Evolutionary conservation across 2,797 vertebrate genomes (phyloP), one percentile per base, ranked within the genome.

Genomic region (Bradypus variegatus): DNA sequence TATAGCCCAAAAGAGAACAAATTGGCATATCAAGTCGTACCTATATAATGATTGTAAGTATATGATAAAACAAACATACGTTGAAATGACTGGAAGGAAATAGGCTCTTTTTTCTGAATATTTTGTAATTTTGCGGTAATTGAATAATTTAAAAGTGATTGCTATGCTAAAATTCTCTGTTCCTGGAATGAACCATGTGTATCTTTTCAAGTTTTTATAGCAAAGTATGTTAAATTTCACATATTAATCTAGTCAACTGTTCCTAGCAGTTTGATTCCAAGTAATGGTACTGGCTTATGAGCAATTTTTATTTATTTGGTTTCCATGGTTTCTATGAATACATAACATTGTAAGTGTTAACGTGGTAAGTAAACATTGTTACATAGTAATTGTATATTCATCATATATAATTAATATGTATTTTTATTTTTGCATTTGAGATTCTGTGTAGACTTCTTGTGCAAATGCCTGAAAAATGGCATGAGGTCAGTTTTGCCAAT

Each of bases 271-370:
- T 18, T 88, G 41, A 81, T 85, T 94, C n/a, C 25, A 86, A 76
- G 29, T 90, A 87, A 41, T 16, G 18, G 50, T 77, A 38, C 33
- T 85, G 48, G 27, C 0, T 73, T 85, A 70, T 21, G 90, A 38
- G 41, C 90, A 33, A 55, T 82, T 94, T 94, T 85, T 86, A 65
- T 53, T 58, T 18, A 50, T 62, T 77, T 29, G 75, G 2, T 55
- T 93, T 90, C 53, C 31, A 82, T 38, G 67, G 13, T 83, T 86
- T 88, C 29, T 88, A 9, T 83, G 60, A 82, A 73, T 93, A 79
- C 70, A 69, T 92, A 83, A 80, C 38, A 90, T 84, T 89, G 89
- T 67, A 82, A 86, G 38, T 88, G 27, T 75, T 80, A 89, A 62
- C 11, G 31, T 82, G 23, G 16, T 58, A 58, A 76, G 45, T 53